These are phyloP conservation scores for Notospermus geniculatus DNA, from an alignment of 1,140 invertebrate genomes.

Conservation along the genomic window DNA sequence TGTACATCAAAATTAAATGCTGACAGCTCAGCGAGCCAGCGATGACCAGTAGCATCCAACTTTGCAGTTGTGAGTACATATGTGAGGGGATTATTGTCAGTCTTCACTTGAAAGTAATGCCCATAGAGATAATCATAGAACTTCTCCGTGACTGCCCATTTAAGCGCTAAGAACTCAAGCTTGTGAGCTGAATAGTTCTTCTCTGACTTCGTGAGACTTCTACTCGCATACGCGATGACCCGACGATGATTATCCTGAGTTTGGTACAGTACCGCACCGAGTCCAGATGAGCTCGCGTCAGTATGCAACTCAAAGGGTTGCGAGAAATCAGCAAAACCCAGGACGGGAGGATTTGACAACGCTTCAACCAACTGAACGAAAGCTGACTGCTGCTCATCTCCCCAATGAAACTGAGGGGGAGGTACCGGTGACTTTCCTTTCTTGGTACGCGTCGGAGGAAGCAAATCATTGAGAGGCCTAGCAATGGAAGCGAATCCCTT, in stretches of 20 bases:
- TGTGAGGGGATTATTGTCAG: constrained; percentile 10
- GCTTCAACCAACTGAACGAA: constrained; percentile 3
- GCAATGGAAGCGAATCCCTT: no score
- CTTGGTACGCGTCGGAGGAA: no score
- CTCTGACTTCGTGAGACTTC: constrained; percentile 17
- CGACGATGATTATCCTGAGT: constrained; percentile 10
- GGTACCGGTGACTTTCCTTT: no score
- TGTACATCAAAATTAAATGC: constrained; percentile 17
- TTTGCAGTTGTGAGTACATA: constrained; percentile 20
- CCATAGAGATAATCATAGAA: constrained; percentile 19
- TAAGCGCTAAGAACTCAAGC: constrained; percentile 20
- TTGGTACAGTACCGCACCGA: constrained; percentile 8
- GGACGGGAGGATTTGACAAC: constrained; percentile 1
- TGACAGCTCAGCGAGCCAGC: constrained; percentile 16
- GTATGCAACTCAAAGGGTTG: constrained; percentile 14
- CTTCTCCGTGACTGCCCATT: constrained; percentile 24
- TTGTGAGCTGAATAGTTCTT: constrained; percentile 17
- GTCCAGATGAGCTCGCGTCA: constrained; percentile 4
- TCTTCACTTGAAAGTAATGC: not conserved
- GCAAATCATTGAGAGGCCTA: no score
- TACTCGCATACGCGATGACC: constrained; percentile 20
- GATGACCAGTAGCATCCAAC: constrained; percentile 21
- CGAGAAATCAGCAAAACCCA: constrained; percentile 8
- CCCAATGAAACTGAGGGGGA: no score
- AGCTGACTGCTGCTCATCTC: not conserved